Base-by-base conservation (phyloP, 1,140 invertebrate genomes). In the Zaprionus inermis region DNA sequence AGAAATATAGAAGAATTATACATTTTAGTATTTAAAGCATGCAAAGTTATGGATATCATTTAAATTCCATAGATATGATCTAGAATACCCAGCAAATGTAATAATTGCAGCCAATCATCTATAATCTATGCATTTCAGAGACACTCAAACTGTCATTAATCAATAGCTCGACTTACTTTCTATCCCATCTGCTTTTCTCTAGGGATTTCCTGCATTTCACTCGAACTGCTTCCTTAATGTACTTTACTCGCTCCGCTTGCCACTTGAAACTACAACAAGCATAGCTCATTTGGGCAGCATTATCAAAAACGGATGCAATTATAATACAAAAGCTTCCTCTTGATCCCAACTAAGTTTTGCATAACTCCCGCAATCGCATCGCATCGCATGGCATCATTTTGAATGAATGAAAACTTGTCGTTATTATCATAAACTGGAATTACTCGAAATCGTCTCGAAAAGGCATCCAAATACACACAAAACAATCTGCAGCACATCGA, bases 401-500 rank as follows among this genome's bases (percentile, higher is more conserved):
- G 36, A 56, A 38, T 32, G 46, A 57, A 61, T 56, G 36, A 73
- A 73, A 60, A 56, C 65, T 68, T 68, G 55, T 55, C 41, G 49
- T 69, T 61, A 69, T 73, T 69, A 73, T 49, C 71, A 60, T 68
- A 73, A 69, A 60, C 38, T 49, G 36, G 34, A 16, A 46, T 46
- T 46, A 30, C 22, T 44, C 30, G 3, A 41, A 56, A 56, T 7
- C 22, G 24, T 28, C 24, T 14, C 12, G 38, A 36, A 57, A 74
- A 64, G 44, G 18, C 7, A 10, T 16, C 1, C 38, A 41, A 3
- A 46, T 2, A n/a, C 6, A 38, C 36, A 38, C 49, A 69, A 66
- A 64, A 64, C 66, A 72, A 84, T 85, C 70, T 74, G 66, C 69
- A 68, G 67, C 38, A 73, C 57, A 73, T 74, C 70, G 67, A 74